phyloP scores from a whole-genome alignment of 2,113 vertebrate species.

The Heliornis fulica region DNA sequence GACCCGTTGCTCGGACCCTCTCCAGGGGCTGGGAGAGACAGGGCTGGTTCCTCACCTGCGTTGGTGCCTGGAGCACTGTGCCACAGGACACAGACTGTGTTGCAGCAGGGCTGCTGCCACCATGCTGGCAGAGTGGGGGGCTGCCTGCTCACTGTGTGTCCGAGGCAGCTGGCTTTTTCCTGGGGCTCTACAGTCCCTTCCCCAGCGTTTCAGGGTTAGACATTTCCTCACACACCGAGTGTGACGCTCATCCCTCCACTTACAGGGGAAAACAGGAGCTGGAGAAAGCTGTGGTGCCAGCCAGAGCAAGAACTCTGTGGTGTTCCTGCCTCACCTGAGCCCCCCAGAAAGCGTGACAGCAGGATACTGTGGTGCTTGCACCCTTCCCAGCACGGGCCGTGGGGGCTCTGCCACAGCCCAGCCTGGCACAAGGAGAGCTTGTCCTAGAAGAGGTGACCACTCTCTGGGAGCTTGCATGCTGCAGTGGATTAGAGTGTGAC shows the following conservation, averaged over 20 bases:
- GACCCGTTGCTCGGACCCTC: background rate
- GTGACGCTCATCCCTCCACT: background rate
- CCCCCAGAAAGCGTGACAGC: fast-evolving
- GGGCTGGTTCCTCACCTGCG: background rate
- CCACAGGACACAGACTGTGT: background rate
- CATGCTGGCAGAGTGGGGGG: background rate
- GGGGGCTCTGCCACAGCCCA: background rate
- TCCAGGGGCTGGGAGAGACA: background rate
- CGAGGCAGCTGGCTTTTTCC: background rate
- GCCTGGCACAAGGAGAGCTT: background rate
- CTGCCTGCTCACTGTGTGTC: background rate
- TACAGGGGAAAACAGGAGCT: background rate
- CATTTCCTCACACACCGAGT: fast-evolving
- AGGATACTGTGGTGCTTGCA: fast-evolving
- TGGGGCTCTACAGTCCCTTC: background rate
- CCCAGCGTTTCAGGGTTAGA: fast-evolving
- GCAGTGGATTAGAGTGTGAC: background rate
- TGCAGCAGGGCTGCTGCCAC: background rate
- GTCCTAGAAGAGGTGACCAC: background rate
- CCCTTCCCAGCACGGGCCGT: background rate
- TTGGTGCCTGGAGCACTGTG: background rate
- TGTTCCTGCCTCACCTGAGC: background rate
- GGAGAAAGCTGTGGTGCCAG: background rate
- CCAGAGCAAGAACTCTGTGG: background rate
- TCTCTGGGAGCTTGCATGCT: background rate